Base-by-base conservation (phyloP, 2,797 vertebrate species). In the Smutsia temminckii region DNA sequence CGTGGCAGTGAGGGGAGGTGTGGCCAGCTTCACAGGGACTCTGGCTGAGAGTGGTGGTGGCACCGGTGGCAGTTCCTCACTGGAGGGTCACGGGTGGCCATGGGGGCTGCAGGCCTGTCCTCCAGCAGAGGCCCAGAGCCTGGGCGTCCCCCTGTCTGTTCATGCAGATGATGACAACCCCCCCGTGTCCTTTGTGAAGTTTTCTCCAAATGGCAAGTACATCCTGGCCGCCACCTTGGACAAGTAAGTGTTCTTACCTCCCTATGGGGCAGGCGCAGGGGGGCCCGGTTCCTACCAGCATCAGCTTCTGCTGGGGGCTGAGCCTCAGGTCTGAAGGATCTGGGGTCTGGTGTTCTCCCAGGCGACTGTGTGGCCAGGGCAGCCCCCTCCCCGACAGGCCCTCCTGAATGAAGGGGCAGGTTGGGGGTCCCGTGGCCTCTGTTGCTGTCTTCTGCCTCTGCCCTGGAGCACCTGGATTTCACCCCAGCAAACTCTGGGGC, bases 161-260 rank as follows among this genome's bases (percentile, higher is more conserved):
- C 5, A 40, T 57, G 10, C 93, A 99, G 99, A 99, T 95, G 99
- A 99, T 12, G 99, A 99, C 98, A 99, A 99, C 97, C 99, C 99
- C 11, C 99, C 99, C 0, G 99, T 99, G 97, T 99, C 99, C 1
- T 99, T 99, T 72, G 99, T 99, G 97, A 99, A 99, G 97, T 99
- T 99, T 97, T 99, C 99, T 40, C 99, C 99, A 21, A 99, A 99
- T 1, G 99, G 99, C 97, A 99, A 99, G 98, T 99, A 99, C 98
- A 99, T 99, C 96, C 98, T 99, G 98, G 99, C 99, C 18, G 99
- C 99, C 17, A 99, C 99, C 68, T 98, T 99, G 98, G 99, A 99
- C 97, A 99, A 99, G 99, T 99, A 97, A 98, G 99, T 99, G 5
- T 11, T 49, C 3, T 21, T 0, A 1, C 21, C 0, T 17, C 51